Evolutionary conservation across 1,140 invertebrate species (phyloP), one percentile per base, ranked within the genome.

Genomic region (Bombus consobrinus): DNA sequence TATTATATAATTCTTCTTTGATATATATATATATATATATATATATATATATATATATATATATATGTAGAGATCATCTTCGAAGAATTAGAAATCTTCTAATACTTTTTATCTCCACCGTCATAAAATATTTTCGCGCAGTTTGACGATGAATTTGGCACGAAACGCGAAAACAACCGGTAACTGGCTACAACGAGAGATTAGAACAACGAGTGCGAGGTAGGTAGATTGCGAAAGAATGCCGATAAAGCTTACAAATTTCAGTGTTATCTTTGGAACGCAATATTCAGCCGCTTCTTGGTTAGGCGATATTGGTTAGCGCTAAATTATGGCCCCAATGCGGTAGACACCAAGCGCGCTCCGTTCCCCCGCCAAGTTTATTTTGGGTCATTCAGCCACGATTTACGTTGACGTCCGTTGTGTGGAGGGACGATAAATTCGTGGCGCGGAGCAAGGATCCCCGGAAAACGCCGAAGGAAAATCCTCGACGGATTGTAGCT

Each of bases 241-340:
- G 18, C 12, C 22, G 25, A 34, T 25, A 53, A 75, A 53, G 72
- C 59, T 75, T 66, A 53, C 72, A 76, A 83, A 83, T 83, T 83
- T 15, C 34, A 25, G 72, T 18, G 81, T 83, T 83, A 83, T 83
- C 81, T 37, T 74, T 8, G 72, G 72, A 83, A 83, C 72, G 81
- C 81, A 66, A 83, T 83, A 53, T 66, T 66, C 22, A 53, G 72
- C 72, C 59, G 81, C 13, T 74, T 72, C 71, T 73, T 81, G 69
- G 79, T 59, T 75, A 66, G 32, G 43, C 81, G 72, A 66, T 83
- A 83, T 83, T 75, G 81, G 81, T 75, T 47, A 66, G 32, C 81
- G 59, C 32, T 75, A 66, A 83, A 83, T 83, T 66, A 83, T 83
- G 81, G 81, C 81, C 71, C 47, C 81, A n/a, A 66, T 83, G 72